Base-by-base conservation (phyloP, 1,140 invertebrate species). In the Zaprionus lachaisei region DNA sequence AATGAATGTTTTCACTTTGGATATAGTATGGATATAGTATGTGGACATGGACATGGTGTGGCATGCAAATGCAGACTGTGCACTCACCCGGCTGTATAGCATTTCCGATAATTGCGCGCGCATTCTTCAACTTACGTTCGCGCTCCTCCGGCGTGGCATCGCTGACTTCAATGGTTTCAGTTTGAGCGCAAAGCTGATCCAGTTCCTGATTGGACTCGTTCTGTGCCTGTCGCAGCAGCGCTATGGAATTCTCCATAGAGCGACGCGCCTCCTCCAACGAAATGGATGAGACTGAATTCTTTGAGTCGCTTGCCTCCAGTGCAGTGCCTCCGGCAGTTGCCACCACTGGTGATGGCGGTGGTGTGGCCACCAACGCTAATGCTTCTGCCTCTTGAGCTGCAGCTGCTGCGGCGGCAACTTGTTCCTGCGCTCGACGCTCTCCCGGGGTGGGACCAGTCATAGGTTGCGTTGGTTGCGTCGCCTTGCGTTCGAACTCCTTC, bases 401-500 rank as follows among this genome's bases (percentile, higher is more conserved):
- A 9, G 89, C 91, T 1, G 92, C 87, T 6, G 93, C 92, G 6
- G 92, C 91, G 14, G 86, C 83, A 6, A 85, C 82, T 57, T 91
- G 81, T 66, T 92, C 92, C 37, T 91, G 73, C 2, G 85, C 84
- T 6, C 92, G 74, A 44, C 82, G 78, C 71, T 92, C 78, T 24
- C 80, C 81, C 0, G 86, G 80, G 4, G 89, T 92, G 15, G 83
- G 85, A 1, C 83, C 93, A 14, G 83, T 93, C 1, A 41, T 24
- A 1, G 79, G 9, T 51, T 83, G 94, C 0, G 94, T 47, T 7
- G 96, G 38, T 95, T 94, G 47, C 78, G 95, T 96, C 28, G 95
- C 96, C 93, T 96, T 95, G 31, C 96, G 93, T 83, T 97, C 97
- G 91, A 97, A 97, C 79, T 96, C 96, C 78, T 96, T 95, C 80